Base-by-base conservation (phyloP, 2,888 invertebrate genomes). In the Amiota mariae region DNA sequence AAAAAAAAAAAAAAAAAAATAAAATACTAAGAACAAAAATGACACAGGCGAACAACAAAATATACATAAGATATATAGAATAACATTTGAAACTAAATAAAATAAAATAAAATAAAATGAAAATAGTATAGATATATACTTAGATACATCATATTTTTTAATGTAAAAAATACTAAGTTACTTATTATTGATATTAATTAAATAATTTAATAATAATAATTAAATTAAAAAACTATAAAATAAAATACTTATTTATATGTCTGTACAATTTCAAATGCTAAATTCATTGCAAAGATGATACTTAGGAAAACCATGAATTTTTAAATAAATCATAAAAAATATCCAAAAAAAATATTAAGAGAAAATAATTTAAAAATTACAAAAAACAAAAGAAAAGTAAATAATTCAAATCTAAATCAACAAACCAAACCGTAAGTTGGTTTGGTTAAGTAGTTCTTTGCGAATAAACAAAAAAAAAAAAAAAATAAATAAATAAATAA, bases 1-100 rank as follows among this genome's bases (percentile, higher is more conserved):
- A 67, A 67, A 54, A 71, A 70, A 48, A 67, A 51, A 12, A 61
- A 20, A 36, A 54, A 71, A 70, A 48, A 67, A 51, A 12, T 56
- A 20, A 36, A 71, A 71, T 51, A 63, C 13, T 59, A 20, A 59
- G 2, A 4, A n/a, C 59, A 59, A 59, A 66, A 70, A 10, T 13
- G 64, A 24, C 36, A 46, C 63, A 63, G 46, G 46, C 63, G 18
- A 36, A n/a, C n/a, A n/a, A n/a, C n/a, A n/a, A 24, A 24, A 24
- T 24, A 24, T 24, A 63, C 24, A 12, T n/a, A 24, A 59, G 8
- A 13, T 15, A 59, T 15, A 59, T 15, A 59, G 18, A 59, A 63
- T 36, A 63, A 63, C 63, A 13, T 59, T 59, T 20, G 20, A 59
- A 20, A 8, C 15, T 54, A n/a, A 15, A 24, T 24, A 15, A 54